A percentile compares a stretch with the other conserved stretches of the same genome.
These are phyloP conservation scores for Lypha dubia DNA, from an alignment of 2,888 invertebrate genomes.

Conservation along the genomic window DNA sequence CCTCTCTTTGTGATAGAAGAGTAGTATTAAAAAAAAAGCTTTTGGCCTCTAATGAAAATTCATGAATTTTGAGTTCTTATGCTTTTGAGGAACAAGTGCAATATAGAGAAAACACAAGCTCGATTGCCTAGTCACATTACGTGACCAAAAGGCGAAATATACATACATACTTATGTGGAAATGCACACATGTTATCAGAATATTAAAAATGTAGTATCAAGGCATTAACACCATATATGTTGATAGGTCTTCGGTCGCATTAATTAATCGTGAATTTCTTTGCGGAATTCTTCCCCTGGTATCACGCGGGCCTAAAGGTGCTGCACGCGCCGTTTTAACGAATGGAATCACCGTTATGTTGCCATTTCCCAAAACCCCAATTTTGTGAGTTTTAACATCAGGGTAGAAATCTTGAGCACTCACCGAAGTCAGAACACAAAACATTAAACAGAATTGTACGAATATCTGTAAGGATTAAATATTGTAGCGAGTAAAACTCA, in stretches of 20 bases:
- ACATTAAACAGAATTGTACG: not conserved
- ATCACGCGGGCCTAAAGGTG: constrained; percentile 28
- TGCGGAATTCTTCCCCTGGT: constrained; percentile 9
- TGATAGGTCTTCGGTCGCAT: not conserved
- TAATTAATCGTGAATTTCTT: not conserved
- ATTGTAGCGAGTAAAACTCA: not conserved
- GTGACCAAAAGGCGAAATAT: too few species aligned
- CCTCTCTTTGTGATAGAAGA: too few species aligned
- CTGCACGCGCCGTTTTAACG: constrained; percentile 42
- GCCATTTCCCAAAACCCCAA: constrained; percentile 53
- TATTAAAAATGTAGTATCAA: not conserved
- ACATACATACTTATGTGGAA: too few species aligned
- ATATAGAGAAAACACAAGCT: too few species aligned
- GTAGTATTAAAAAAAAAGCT: too few species aligned
- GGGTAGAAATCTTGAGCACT: constrained; percentile 53
- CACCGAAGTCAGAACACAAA: not conserved
- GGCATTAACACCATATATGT: not conserved
- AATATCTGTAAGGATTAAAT: constrained; percentile 18
- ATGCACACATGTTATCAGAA: not conserved
- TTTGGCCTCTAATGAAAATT: too few species aligned
- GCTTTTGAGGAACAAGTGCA: too few species aligned
- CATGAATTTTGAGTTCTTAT: too few species aligned
- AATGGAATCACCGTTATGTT: constrained; percentile 28
- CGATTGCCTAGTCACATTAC: too few species aligned
- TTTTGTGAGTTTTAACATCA: constrained; percentile 30